Percentiles rank a stretch among this genome's conserved stretches.
Evolutionary conservation across 2,113 vertebrate genomes (phyloP).

Genomic region (Formicarius rufipectus): DNA sequence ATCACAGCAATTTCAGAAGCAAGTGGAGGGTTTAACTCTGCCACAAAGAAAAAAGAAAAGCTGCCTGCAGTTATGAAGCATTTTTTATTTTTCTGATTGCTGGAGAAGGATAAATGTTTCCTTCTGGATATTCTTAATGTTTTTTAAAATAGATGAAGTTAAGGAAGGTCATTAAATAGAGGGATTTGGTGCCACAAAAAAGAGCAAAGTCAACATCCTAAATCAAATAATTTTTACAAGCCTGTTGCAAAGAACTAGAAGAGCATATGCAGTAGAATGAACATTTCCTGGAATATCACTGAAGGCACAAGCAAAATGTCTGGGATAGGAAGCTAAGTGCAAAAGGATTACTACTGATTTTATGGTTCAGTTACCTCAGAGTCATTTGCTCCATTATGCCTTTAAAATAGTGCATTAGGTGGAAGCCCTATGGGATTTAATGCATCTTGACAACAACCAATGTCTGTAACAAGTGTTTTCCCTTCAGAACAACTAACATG

Average conservation of each 20-base stretch:
- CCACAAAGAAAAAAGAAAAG: background rate
- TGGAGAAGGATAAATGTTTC: background rate
- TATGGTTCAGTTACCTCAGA: conserved; percentile 36
- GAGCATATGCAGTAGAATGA: background rate
- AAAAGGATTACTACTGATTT: conserved; percentile 21
- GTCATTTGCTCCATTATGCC: background rate
- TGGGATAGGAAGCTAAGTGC: background rate
- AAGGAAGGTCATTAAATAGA: background rate
- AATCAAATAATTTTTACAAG: background rate
- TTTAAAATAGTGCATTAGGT: conserved; percentile 6
- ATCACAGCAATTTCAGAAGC: background rate
- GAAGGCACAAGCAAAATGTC: background rate
- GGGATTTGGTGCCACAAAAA: background rate
- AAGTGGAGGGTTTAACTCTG: background rate
- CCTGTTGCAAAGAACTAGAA: background rate
- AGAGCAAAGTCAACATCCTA: background rate
- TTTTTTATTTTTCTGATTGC: background rate
- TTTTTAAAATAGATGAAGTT: background rate
- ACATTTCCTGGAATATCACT: background rate
- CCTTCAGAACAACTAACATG: background rate
- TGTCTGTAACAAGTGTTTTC: background rate
- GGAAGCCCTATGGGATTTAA: background rate
- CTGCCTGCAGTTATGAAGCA: background rate
- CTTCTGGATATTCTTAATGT: background rate
- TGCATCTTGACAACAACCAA: background rate